A percentile compares a stretch with the other conserved stretches of the same genome.
Conservation (phyloP, 1,140 invertebrate species). For the Caenorhabditis brenneri region DNA sequence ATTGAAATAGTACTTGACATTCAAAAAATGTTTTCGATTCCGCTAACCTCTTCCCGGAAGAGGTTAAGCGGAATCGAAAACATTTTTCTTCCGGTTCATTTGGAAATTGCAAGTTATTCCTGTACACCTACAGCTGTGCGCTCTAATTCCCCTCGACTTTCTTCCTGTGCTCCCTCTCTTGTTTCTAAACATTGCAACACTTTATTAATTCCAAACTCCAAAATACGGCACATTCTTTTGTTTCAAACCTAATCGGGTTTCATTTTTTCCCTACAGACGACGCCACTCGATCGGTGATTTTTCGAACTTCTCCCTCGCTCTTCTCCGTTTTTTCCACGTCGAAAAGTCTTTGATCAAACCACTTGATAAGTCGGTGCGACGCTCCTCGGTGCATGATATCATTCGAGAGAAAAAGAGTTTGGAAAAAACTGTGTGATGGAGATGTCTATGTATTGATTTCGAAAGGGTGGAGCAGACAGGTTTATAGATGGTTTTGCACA, state of each 20-base stretch:
- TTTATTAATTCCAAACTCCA: no score
- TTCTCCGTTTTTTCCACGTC: not conserved
- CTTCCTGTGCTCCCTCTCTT: no score
- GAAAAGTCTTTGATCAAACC: not conserved
- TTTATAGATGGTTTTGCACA: not conserved
- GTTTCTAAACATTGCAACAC: no score
- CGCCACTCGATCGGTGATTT: not conserved
- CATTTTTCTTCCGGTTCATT: no score
- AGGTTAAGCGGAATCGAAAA: no score
- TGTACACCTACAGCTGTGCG: no score
- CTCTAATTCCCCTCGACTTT: no score
- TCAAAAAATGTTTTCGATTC: no score
- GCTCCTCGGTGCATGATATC: conserved; percentile 10
- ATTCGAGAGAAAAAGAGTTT: not conserved
- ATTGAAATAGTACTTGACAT: no score
- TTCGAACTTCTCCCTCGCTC: not conserved
- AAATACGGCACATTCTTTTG: not conserved
- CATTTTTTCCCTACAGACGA: not conserved
- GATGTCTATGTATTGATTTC: not conserved
- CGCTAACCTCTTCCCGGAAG: no score
- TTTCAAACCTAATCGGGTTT: not conserved
- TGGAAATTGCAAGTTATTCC: no score
- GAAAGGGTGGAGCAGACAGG: not conserved
- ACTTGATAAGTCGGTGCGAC: not conserved
- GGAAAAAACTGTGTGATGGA: not conserved